Evolutionary conservation across 2,797 vertebrate genomes (phyloP), one percentile per base, ranked within the genome.

Genomic region (Discoglossus pictus): DNA sequence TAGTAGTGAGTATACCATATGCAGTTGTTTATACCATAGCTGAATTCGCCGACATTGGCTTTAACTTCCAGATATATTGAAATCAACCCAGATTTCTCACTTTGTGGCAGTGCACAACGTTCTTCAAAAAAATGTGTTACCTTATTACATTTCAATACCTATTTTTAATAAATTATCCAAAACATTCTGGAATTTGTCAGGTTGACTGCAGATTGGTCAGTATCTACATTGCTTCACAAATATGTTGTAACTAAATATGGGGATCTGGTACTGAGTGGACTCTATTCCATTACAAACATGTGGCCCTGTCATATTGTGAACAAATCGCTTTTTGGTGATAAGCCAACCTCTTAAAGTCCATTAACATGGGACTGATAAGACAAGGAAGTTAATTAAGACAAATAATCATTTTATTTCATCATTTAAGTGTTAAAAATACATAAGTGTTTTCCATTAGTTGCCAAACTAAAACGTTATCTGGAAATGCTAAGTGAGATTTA

Each of bases 21-120:
- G n/a, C n/a, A n/a, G n/a, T n/a, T n/a, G n/a, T n/a, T n/a, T n/a
- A n/a, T n/a, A n/a, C n/a, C n/a, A n/a, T n/a, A n/a, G n/a, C n/a
- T n/a, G n/a, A n/a, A n/a, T n/a, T n/a, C n/a, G n/a, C n/a, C n/a
- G n/a, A n/a, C n/a, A n/a, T n/a, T n/a, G n/a, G n/a, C n/a, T n/a
- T n/a, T n/a, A n/a, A n/a, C n/a, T n/a, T n/a, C n/a, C n/a, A n/a
- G n/a, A n/a, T n/a, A n/a, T n/a, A n/a, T n/a, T n/a, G n/a, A n/a
- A n/a, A n/a, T n/a, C n/a, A n/a, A n/a, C n/a, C n/a, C n/a, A n/a
- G 4, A 77, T 80, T 7, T 13, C 72, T 78, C 81, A 80, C 84
- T 83, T 85, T 84, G 77, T 80, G 80, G 75, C 79, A 76, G 61
- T 67, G 79, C 75, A 76, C 78, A 76, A 74, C 76, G 68, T 73